These are phyloP conservation scores for Cyprinodon variegatus DNA, from an alignment of 2,113 vertebrate species.

Conservation along the genomic window DNA sequence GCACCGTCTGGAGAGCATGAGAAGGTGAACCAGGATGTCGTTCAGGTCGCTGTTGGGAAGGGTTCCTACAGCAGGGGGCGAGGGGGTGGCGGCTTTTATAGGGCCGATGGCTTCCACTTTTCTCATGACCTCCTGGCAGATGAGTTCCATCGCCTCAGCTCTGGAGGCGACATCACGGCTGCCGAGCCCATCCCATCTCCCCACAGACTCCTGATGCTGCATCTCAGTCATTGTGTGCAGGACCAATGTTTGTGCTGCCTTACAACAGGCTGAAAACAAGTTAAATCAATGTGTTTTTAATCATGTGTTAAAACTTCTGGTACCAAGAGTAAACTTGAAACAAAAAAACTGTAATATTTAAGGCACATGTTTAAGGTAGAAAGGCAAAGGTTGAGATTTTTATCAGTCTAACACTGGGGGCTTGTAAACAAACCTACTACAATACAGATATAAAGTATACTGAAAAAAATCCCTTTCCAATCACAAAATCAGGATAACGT, in stretches of 20 bases:
- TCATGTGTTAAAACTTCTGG: background rate
- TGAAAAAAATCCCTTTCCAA: too few species aligned
- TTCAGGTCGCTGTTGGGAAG: conserved; percentile 80
- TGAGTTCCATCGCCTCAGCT: conserved; percentile 83
- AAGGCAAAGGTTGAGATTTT: too few species aligned
- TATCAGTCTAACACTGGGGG: too few species aligned
- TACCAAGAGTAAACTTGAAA: background rate
- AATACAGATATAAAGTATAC: too few species aligned
- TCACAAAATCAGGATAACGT: too few species aligned
- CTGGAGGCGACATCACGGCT: conserved; percentile 84
- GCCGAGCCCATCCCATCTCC: conserved; percentile 87
- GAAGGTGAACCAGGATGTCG: conserved; percentile 85
- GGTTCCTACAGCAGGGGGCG: conserved; percentile 23
- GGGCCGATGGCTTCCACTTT: conserved; percentile 79
- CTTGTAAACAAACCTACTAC: too few species aligned
- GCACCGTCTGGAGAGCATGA: conserved; percentile 92
- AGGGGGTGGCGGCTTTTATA: conserved; percentile 23
- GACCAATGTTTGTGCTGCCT: conserved; percentile 48
- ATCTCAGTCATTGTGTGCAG: conserved; percentile 82
- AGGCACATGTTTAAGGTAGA: too few species aligned
- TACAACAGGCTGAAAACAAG: conserved; percentile 49
- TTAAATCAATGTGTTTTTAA: conserved; percentile 2
- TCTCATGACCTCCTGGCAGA: conserved; percentile 84
- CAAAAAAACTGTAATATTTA: background rate
- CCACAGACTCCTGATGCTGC: conserved; percentile 81